Conservation (phyloP, 92 coral and sea anemone species). For the Muricea muricata region DNA sequence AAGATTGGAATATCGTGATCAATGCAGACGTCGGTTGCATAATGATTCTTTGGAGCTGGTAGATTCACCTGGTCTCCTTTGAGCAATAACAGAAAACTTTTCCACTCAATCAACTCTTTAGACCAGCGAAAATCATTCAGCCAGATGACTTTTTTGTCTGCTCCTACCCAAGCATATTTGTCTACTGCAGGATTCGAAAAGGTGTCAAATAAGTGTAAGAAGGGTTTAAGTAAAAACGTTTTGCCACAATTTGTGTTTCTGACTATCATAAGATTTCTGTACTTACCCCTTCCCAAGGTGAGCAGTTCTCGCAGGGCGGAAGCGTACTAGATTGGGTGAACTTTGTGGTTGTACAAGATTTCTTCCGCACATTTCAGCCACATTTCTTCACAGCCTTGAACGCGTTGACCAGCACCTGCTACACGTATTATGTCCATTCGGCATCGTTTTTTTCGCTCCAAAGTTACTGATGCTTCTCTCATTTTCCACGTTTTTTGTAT, state of each 20-base stretch:
- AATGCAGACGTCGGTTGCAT: neutral
- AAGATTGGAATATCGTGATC: neutral
- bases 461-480: neutral
- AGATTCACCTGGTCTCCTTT: neutral
- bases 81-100: neutral
- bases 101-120: neutral
- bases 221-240: too few relatives aligned
- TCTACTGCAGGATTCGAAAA: too few relatives aligned
- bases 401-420: too few relatives aligned
- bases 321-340: neutral
- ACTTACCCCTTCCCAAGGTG: neutral
- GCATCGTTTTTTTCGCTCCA: neutral
- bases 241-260: too few relatives aligned
- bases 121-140: neutral
- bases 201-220: too few relatives aligned
- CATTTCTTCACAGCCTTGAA: too few relatives aligned
- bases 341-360: neutral
- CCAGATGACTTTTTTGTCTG: too few relatives aligned
- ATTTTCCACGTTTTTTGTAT: neutral
- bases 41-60: slow-evolving; percentile 3
- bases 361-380: neutral
- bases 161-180: too few relatives aligned
- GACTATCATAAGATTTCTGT: slow-evolving; percentile 15
- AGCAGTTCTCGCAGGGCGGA: too few relatives aligned
- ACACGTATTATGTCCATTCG: neutral